Base-by-base conservation (phyloP, 2,113 vertebrate species). In the Oncorhynchus mykiss region DNA sequence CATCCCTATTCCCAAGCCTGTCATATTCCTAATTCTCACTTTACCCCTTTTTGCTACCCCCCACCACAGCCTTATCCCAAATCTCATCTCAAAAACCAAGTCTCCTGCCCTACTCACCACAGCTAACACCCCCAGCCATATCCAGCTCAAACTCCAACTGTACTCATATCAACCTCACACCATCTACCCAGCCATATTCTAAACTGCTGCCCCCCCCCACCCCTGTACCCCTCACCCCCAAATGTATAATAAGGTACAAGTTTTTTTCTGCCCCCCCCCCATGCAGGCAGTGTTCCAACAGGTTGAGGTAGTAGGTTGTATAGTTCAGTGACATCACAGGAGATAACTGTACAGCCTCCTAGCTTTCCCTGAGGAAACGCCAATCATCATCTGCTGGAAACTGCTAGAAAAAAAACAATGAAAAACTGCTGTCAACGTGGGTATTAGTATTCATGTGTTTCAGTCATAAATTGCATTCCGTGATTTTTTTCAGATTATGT, bases 311-410 rank as follows among this genome's bases (percentile, higher is more conserved):
- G 97, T 98, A 98, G 96, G 97, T 99, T 98, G 97, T 98, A 97
- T 98, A 97, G 96, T 98, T 98, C 93, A 98, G 95, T 97, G 95
- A 96, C 93, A 97, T 93, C 95, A 95, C 93, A 94, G 96, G 95
- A 96, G 96, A 97, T 98, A 96, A 98, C 97, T 99, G 95, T 98
- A 98, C 97, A 97, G 95, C 97, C 97, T 99, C 96, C 97, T 99
- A 97, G 96, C 96, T 99, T 97, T 98, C 95, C 97, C 93, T 96
- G 97, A 89, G 91, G 89, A 89, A 76, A 86, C 86, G 79, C 87
- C 39, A 72, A 73, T 24, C 73, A 20, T 72, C 31, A 54, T 54
- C 16, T 14, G 73, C 45, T 12, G 57, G 31, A 59, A 67, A 45
- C 39, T 11, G 39, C 39, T 24, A n/a, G 70, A 49, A 65, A 70